Conservation (phyloP, 2,888 invertebrate species). For the Cynaeus angustus region DNA sequence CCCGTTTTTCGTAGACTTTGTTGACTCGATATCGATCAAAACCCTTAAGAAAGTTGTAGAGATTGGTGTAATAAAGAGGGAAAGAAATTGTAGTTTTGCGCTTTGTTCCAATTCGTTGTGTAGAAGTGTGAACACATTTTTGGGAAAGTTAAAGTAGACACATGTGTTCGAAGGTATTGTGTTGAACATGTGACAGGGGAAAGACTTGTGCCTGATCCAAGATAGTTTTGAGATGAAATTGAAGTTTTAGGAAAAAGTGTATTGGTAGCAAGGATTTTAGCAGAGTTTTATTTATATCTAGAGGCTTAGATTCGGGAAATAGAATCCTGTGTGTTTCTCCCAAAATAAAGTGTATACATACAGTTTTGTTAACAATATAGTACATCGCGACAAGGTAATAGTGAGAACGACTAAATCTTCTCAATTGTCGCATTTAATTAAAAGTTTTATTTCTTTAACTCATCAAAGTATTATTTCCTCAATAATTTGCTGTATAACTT, state of each 20-base stretch:
- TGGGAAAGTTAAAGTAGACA: constrained; percentile 1
- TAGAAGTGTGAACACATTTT: constrained; percentile 3
- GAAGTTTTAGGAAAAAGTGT: too few species aligned
- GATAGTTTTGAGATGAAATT: too few species aligned
- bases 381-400: too few species aligned
- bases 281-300: too few species aligned
- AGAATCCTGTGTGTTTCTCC: too few species aligned
- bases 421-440: too few species aligned
- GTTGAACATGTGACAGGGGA: background rate
- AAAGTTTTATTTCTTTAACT: background rate
- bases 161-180: constrained; percentile 3
- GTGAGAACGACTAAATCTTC: too few species aligned
- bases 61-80: constrained; percentile 22
- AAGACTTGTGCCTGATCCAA: too few species aligned
- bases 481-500: background rate
- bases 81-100: constrained; percentile 13
- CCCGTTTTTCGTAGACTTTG: constrained; percentile 6
- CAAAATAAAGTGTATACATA: too few species aligned
- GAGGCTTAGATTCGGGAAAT: too few species aligned
- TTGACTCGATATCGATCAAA: constrained; percentile 14
- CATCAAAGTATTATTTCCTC: background rate
- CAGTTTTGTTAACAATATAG: too few species aligned
- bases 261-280: too few species aligned
- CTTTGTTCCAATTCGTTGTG: constrained; percentile 21
- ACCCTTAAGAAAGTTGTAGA: constrained; percentile 19